Base-by-base conservation (phyloP, 2,888 invertebrate species). In the Clitarchus hookeri region DNA sequence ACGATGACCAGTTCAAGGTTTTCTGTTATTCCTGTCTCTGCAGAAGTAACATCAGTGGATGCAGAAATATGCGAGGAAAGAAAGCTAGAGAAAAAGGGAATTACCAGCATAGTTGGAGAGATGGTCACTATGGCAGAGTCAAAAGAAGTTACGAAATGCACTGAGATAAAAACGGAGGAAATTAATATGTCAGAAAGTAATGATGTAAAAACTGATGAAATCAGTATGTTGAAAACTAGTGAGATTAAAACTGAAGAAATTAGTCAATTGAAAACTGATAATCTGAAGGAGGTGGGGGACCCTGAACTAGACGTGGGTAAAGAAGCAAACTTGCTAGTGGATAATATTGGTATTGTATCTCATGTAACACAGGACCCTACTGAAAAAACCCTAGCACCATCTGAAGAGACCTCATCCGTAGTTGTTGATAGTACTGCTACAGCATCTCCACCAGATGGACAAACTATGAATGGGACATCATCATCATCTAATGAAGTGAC, bases 1-100 rank as follows among this genome's bases (percentile, higher is more conserved):
- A 65, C 65, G 13, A 65, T n/a, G 23, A 82, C 27, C 36, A 36
- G n/a, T 26, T 82, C 82, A 2, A 82, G 82, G 82, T 82, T 82
- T 6, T 13, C 26, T 25, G 79, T 79, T 12, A 79, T 12, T 23
- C 25, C 79, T 9, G 79, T 79, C 0, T 19, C 65, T 19, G 65
- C 65, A n/a, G n/a, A 19, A 6, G 65, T 23, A 13, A 6, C 65
- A 65, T 8, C 13, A 6, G 19, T 19, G 65, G 23, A n/a, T n/a
- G 65, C 23, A n/a, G 65, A 65, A n/a, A 23, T 6, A 3, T 19
- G 8, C 23, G n/a, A 19, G n/a, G 65, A 65, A 16, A 48, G 16
- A 8, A 48, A 48, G 6, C 12, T 48, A 48, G 48, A 48, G 48
- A 8, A 48, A 48, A 16, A 48, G 65, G 23, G n/a, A 19, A n/a